These are phyloP conservation scores for Metalampra italica DNA, from an alignment of 2,888 invertebrate genomes.

Conservation along the genomic window DNA sequence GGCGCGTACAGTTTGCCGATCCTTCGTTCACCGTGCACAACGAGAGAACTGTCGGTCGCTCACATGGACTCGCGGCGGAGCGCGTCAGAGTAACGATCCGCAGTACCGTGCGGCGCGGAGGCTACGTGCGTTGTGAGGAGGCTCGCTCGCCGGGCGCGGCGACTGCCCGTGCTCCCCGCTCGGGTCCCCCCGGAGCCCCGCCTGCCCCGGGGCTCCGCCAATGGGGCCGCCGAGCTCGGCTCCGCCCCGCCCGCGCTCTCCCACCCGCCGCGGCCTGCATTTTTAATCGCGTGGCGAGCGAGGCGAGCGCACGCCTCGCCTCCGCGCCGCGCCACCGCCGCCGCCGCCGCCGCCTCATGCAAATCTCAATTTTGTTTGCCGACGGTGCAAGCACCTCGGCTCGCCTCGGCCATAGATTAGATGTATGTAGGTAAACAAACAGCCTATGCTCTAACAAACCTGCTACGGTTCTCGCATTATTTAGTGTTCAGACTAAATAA, in stretches of 20 bases:
- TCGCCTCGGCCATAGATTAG: slow-evolving; percentile 49
- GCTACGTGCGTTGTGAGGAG: slow-evolving; percentile 73
- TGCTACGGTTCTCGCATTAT: too few species aligned
- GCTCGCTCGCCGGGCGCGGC: slow-evolving; percentile 58
- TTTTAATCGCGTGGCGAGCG: slow-evolving; percentile 72
- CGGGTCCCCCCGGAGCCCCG: slow-evolving; percentile 37
- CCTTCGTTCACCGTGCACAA: slow-evolving; percentile 72
- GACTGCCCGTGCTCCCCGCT: slow-evolving; percentile 42
- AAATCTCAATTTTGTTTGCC: slow-evolving; percentile 74
- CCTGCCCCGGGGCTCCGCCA: slow-evolving; percentile 44
- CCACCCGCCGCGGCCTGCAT: slow-evolving; percentile 70
- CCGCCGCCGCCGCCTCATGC: slow-evolving; percentile 60
- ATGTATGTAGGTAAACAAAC: slow-evolving; percentile 33
- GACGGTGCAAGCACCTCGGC: slow-evolving; percentile 58
- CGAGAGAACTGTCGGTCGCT: slow-evolving; percentile 70
- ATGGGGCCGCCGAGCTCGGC: slow-evolving; percentile 34
- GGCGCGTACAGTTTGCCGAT: slow-evolving; percentile 90
- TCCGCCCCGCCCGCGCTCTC: slow-evolving; percentile 61
- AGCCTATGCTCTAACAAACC: too few species aligned
- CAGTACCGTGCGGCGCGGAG: slow-evolving; percentile 71
- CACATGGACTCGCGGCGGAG: slow-evolving; percentile 74
- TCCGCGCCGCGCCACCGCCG: slow-evolving; percentile 51
- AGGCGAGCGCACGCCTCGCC: slow-evolving; percentile 61
- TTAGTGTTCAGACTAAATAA: too few species aligned
- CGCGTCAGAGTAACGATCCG: slow-evolving; percentile 54